A percentile compares a stretch with the other conserved stretches of the same genome.
These are phyloP conservation scores for Hiodon tergisus DNA, from an alignment of 2,113 vertebrate species.

Conservation along the genomic window DNA sequence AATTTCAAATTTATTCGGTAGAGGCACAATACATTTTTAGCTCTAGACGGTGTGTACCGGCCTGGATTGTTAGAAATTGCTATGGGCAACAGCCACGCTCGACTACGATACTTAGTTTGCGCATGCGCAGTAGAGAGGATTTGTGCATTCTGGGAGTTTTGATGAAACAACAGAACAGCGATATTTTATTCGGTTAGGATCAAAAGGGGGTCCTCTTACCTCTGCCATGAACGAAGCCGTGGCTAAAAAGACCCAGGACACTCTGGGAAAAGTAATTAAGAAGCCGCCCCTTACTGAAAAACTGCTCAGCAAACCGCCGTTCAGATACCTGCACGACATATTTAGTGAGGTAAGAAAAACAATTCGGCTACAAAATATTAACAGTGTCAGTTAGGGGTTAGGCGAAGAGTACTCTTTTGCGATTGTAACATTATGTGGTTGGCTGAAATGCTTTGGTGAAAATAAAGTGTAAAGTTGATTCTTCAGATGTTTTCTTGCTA, in stretches of 20 bases:
- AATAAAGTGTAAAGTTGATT: no score
- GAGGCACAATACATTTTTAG: no score
- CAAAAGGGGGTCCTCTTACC: not conserved
- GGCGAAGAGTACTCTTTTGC: no score
- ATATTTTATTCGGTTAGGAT: constrained; percentile 5
- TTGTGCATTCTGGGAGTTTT: constrained; percentile 65
- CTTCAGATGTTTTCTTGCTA: no score
- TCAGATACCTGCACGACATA: constrained; percentile 92
- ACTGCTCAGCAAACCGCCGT: constrained; percentile 87
- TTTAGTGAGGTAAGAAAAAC: constrained; percentile 78
- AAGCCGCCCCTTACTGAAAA: constrained; percentile 87
- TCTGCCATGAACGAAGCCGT: constrained; percentile 73
- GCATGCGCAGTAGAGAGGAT: constrained; percentile 52
- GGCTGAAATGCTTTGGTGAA: no score
- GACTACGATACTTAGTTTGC: constrained; percentile 50
- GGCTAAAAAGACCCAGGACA: constrained; percentile 80
- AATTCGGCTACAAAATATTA: no score
- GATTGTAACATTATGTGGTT: no score
- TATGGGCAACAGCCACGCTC: constrained; percentile 49
- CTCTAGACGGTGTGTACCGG: no score
- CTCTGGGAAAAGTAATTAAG: constrained; percentile 83
- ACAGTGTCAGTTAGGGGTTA: no score
- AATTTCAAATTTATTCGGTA: no score
- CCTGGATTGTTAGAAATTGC: constrained; percentile 48
- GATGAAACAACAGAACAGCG: constrained; percentile 43